These are phyloP conservation scores for Crocallis elinguaria DNA, from an alignment of 2,888 invertebrate species.

Conservation along the genomic window DNA sequence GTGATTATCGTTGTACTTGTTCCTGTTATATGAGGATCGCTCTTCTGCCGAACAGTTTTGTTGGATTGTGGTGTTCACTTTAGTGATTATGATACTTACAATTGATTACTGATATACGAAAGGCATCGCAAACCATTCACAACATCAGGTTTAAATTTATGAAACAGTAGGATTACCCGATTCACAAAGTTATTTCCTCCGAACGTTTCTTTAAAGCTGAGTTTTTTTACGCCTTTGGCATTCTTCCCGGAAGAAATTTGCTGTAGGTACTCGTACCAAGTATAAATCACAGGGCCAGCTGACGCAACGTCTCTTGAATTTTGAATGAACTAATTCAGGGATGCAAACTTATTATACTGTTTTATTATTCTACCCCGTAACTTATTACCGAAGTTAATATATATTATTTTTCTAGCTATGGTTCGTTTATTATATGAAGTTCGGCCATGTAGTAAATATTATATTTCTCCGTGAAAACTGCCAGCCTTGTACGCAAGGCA, in stretches of 20 bases:
- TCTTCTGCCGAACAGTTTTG: background rate
- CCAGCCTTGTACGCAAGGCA: conserved; percentile 11
- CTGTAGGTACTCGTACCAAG: conserved; percentile 60
- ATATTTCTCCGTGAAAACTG: conserved; percentile 15
- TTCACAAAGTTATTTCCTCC: background rate
- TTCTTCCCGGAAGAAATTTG: conserved; percentile 48
- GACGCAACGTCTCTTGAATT: conserved; percentile 70
- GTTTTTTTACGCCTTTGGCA: conserved; percentile 34
- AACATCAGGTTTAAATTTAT: background rate
- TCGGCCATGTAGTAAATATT: background rate
- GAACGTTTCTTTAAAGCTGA: conserved; percentile 26
- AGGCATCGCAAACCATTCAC: background rate
- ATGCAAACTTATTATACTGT: conserved; percentile 48
- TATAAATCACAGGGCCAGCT: conserved; percentile 73
- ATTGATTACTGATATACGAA: background rate
- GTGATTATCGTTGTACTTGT: background rate
- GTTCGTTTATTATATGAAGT: background rate
- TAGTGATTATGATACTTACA: background rate
- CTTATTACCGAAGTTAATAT: background rate
- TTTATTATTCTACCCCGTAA: conserved; percentile 22
- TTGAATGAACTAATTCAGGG: conserved; percentile 60
- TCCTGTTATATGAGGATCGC: background rate
- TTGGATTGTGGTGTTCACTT: too few species aligned
- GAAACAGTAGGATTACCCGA: too few species aligned
- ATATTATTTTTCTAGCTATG: background rate